These are phyloP conservation scores for Natrix natrix DNA, from an alignment of 2,797 vertebrate genomes.

Conservation along the genomic window DNA sequence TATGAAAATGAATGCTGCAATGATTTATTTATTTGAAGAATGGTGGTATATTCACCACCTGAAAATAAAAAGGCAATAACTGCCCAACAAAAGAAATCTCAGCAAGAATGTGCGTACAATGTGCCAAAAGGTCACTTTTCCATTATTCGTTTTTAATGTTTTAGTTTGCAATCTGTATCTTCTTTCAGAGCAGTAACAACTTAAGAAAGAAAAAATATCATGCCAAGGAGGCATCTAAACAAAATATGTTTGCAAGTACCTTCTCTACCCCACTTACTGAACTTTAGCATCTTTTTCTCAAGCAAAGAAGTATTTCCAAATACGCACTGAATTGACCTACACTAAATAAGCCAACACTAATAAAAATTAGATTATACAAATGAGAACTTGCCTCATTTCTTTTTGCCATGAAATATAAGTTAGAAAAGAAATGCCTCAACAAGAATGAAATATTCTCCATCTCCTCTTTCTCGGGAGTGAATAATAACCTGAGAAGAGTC, in stretches of 20 bases:
- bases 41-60: not conserved
- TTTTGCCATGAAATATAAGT: not conserved
- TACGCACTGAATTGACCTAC: not conserved
- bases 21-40: conserved; percentile 2
- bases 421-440: not conserved
- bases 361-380: not conserved
- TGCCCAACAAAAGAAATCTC: not conserved
- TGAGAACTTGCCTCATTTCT: not conserved
- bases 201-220: not conserved
- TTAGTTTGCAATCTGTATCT: not conserved
- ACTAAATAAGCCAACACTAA: not conserved
- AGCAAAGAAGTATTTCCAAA: not conserved
- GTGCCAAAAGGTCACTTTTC: not conserved
- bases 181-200: not conserved
- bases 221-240: not conserved
- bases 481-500: not conserved
- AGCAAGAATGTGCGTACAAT: not conserved
- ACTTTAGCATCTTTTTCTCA: not conserved
- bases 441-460: not conserved
- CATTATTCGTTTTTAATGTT: not conserved
- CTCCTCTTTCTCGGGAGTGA: not conserved
- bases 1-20: not conserved
- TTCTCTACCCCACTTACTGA: not conserved
- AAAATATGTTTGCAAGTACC: not conserved
- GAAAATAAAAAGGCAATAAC: not conserved